Base-by-base conservation (phyloP, 2,113 vertebrate genomes). In the Ellobius talpinus region DNA sequence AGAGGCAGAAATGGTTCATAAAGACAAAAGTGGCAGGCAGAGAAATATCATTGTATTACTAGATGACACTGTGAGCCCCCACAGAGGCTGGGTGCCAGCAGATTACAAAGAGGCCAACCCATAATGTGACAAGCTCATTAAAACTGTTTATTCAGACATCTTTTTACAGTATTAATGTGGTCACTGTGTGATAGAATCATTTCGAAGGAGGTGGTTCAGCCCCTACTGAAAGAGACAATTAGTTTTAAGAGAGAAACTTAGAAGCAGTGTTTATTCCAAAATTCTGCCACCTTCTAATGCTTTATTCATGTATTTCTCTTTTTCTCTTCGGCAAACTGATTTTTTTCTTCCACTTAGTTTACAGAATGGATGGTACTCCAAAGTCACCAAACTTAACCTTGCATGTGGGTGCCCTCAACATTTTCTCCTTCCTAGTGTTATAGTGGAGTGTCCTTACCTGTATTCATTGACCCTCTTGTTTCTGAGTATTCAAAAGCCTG, bases 261-360 rank as follows among this genome's bases (percentile, higher is more conserved):
- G 65, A 88, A 58, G 47, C 26, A 94, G 16, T 5, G 13, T 85
- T 29, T 91, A 79, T 87, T 93, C 24, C 16, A 93, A 94, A 87
- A 79, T 93, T 87, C 78, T 95, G 3, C 2, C 13, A 93, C 29
- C 73, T 91, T 91, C 21, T 84, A 31, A 90, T 94, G 29, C 3
- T 93, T 74, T 90, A 66, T 31, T 89, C 10, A 70, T 81, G 7
- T 50, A 86, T 42, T 92, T 70, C 11, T 29, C 50, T 9, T 11
- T 72, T 79, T 61, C 65, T 31, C 55, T 4, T 70, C 17, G 87
- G 47, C 21, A 84, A 21, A 93, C 5, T 74, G 47, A 87, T 5
- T 42, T 89, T 78, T 91, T 78, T 72, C 3, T 93, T 42, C 68
- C 89, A 63, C n/a, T 95, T 78, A 84, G 29, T 72, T 89, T 95